Conservation (phyloP, 37 sponge, comb jelly and placozoan genomes). For the Diacarnus erythraeanus region DNA sequence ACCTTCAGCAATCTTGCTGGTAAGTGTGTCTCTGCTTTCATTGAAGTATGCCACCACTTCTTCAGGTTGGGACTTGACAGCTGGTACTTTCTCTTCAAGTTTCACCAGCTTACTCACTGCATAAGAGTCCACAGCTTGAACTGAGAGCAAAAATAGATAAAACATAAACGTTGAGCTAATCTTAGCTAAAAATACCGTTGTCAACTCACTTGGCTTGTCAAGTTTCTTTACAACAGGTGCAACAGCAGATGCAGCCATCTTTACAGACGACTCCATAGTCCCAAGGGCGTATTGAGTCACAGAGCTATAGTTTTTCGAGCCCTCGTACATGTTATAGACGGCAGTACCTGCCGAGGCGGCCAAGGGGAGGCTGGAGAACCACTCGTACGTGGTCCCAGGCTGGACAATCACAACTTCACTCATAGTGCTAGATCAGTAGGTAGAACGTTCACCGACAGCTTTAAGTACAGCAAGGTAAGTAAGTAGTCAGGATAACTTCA, state of each 20-base stretch:
- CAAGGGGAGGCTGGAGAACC: slow-evolving; percentile 53
- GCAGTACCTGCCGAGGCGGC: slow-evolving; percentile 43
- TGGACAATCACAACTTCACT: background rate
- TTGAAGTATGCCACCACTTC: slow-evolving; percentile 31
- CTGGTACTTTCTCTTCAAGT: slow-evolving; percentile 66
- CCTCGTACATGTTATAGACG: slow-evolving; percentile 49
- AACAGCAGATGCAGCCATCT: slow-evolving; percentile 43
- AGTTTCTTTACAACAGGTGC: slow-evolving; percentile 61
- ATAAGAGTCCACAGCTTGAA: slow-evolving; percentile 46
- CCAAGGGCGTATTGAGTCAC: slow-evolving; percentile 50
- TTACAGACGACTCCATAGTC: slow-evolving; percentile 53
- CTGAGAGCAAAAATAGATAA: slow-evolving; percentile 11
- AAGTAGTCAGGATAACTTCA: too few species aligned
- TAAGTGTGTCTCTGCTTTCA: slow-evolving; percentile 30
- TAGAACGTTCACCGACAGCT: too few species aligned
- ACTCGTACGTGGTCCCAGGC: slow-evolving; percentile 49
- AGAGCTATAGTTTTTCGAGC: slow-evolving; percentile 44
- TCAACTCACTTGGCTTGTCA: slow-evolving; percentile 49
- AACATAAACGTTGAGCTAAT: slow-evolving; percentile 1
- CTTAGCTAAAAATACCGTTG: too few species aligned
- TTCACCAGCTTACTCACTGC: slow-evolving; percentile 44
- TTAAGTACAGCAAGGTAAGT: too few species aligned
- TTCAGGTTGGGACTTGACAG: slow-evolving; percentile 41
- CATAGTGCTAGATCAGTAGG: background rate
- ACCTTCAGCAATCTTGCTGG: slow-evolving; percentile 4